Evolutionary conservation across 2,888 invertebrate species (phyloP), one percentile per base, ranked within the genome.

Genomic region (Halictus ligatus): DNA sequence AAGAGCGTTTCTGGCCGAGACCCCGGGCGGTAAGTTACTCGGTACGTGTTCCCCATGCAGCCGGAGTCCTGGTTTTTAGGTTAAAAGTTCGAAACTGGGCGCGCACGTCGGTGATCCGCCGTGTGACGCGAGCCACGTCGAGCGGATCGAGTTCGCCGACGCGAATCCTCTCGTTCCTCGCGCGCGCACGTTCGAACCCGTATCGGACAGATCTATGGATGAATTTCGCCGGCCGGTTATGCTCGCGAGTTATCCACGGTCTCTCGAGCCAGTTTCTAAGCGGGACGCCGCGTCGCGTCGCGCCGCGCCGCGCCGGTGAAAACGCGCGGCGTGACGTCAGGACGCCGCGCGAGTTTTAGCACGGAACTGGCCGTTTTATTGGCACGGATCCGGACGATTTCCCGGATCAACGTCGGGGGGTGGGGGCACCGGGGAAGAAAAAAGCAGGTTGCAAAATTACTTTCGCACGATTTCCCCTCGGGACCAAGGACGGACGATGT

Each of bases 51-150:
- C 75, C 54, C 77, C 86, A 76, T 80, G 84, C 79, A 40, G 67
- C 64, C 60, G 43, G 67, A 60, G 74, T 69, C 75, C 64, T 84
- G 79, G 87, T 87, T 92, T 92, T 87, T 84, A 86, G 91, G 89
- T 90, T 89, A 82, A 88, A 92, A 89, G 89, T 87, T 89, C 85
- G 92, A 91, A 91, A 91, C 84, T 92, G 87, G 88, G 86, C 40
- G 40, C 86, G 79, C 82, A 75, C 79, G 74, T 71, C 79, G 87
- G 78, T 75, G 80, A 82, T 86, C 69, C 83, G 40, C 72, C 75
- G 78, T n/a, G 48, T 67, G 50, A 75, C 72, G 80, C 60, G 84
- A 79, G 67, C 46, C 77, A 60, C 75, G 75, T 83, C 48, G 25
- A 48, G 48, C 60, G 7, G 60, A 60, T 5, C 75, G 71, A 75